A percentile compares a stretch with the other conserved stretches of the same genome.
These are phyloP conservation scores for Coelopa frigida DNA, from an alignment of 1,140 invertebrate species.

Conservation along the genomic window DNA sequence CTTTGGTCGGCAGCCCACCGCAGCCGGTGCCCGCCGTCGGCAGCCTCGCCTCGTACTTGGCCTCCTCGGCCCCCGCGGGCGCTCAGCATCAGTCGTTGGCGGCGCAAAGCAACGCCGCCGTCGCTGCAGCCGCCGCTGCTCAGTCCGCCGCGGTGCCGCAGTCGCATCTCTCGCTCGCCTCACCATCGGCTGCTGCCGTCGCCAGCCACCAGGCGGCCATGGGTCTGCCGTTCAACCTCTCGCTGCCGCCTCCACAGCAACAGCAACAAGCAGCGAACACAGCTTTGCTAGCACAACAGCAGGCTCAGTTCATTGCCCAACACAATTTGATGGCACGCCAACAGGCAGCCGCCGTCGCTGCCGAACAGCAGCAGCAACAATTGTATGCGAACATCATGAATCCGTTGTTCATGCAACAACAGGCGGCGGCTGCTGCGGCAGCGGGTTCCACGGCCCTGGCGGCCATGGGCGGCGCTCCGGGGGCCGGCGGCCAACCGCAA, in stretches of 20 bases:
- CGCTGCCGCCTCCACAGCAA: conserved; percentile 19
- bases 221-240: conserved; percentile 27
- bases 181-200: conserved; percentile 10
- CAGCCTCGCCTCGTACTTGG: conserved; percentile 7
- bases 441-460: conserved; percentile 14
- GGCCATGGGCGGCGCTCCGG: not conserved
- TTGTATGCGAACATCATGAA: conserved; percentile 34
- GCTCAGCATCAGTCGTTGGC: conserved; percentile 11
- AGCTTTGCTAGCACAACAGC: conserved; percentile 36
- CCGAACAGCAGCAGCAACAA: conserved; percentile 31
- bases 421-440: conserved; percentile 20
- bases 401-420: conserved; percentile 31
- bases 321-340: conserved; percentile 39
- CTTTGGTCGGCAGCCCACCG: conserved; percentile 20
- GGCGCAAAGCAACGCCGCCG: conserved; percentile 14
- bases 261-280: conserved; percentile 22
- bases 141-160: conserved; percentile 10
- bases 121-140: conserved; percentile 14
- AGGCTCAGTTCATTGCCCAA: conserved; percentile 43
- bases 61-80: not conserved
- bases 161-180: not conserved
- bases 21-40: conserved; percentile 17
- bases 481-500: conserved; percentile 24
- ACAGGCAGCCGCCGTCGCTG: conserved; percentile 33
- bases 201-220: conserved; percentile 11